Conservation (phyloP, 2,113 vertebrate genomes). For the Nycticryphes semicollaris region DNA sequence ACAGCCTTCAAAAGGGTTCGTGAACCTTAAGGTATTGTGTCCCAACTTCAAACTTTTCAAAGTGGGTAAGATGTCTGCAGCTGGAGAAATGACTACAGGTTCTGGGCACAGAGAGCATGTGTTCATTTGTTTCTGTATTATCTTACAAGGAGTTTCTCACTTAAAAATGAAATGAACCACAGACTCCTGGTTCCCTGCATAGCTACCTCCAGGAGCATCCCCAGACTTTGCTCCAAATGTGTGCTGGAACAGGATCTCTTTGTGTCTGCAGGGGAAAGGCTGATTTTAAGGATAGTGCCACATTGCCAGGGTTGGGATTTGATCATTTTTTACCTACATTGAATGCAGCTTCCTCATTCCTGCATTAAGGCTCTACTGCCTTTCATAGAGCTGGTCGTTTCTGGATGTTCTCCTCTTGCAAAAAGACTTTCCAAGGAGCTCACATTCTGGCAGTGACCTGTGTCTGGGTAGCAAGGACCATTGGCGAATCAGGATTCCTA, state of each 20-base stretch:
- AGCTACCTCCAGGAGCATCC: background rate
- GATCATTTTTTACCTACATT: background rate
- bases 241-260: background rate
- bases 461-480: background rate
- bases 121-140: background rate
- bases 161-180: background rate
- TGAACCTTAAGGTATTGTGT: background rate
- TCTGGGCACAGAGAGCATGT: background rate
- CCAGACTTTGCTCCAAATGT: background rate
- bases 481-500: background rate
- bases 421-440: background rate
- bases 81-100: background rate
- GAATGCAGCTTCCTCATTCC: background rate
- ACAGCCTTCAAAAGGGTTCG: background rate
- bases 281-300: background rate
- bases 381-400: background rate
- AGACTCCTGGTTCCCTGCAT: background rate
- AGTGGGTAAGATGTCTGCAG: background rate
- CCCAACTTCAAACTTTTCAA: background rate
- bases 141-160: background rate
- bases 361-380: background rate
- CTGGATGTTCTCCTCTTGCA: background rate
- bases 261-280: background rate
- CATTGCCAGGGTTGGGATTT: background rate
- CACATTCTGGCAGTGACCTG: background rate